phyloP scores from a whole-genome alignment of 2,888 invertebrate species.

The Erynnis tages region DNA sequence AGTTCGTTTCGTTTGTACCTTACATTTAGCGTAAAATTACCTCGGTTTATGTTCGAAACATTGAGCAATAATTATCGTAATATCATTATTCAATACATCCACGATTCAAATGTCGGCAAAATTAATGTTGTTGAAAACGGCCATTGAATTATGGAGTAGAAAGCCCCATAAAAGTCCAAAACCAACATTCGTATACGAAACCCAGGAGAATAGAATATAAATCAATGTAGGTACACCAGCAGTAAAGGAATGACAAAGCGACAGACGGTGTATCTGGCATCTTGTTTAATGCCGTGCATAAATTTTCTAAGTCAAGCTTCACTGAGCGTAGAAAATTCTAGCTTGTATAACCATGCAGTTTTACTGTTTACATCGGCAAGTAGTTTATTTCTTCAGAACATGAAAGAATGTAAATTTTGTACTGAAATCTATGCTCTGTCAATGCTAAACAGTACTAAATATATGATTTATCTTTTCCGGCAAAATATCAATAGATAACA shows the following conservation, averaged over 20 bases:
- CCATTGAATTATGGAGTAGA: slow-evolving; percentile 6
- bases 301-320: slow-evolving; percentile 25
- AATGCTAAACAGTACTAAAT: background rate
- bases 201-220: slow-evolving; percentile 16
- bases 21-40: slow-evolving; percentile 5
- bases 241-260: slow-evolving; percentile 21
- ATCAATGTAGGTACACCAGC: slow-evolving; percentile 21
- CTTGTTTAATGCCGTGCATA: slow-evolving; percentile 23
- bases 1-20: slow-evolving; percentile 2
- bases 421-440: background rate
- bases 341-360: slow-evolving; percentile 14
- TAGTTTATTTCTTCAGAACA: slow-evolving; percentile 6
- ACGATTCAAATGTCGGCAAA: background rate
- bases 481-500: background rate
- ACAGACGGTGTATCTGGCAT: slow-evolving; percentile 24
- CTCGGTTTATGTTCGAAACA: background rate
- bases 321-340: slow-evolving; percentile 13
- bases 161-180: slow-evolving; percentile 18
- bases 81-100: background rate
- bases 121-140: slow-evolving; percentile 11
- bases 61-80: no score
- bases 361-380: slow-evolving; percentile 4
- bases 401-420: background rate
- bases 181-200: slow-evolving; percentile 13
- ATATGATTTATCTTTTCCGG: no score